These are phyloP conservation scores for Nomada lathburiana DNA, from an alignment of 2,888 invertebrate species.

Conservation along the genomic window DNA sequence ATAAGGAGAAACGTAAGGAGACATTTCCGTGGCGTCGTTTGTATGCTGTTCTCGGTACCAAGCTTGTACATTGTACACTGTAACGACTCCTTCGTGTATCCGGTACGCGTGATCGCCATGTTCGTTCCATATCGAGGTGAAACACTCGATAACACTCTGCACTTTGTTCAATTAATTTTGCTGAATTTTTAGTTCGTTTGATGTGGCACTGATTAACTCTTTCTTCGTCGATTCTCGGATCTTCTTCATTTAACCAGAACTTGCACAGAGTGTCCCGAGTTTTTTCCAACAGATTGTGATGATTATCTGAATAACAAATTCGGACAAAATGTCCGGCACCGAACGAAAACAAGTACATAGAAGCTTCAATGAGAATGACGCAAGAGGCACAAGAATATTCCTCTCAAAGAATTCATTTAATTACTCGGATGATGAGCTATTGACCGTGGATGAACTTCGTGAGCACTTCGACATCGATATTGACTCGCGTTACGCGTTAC, in stretches of 20 bases:
- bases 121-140: constrained; percentile 26
- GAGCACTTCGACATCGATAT: constrained; percentile 22
- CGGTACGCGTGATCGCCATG: constrained; percentile 65
- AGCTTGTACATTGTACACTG: constrained; percentile 66
- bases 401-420: constrained; percentile 36
- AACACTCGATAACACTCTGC: not conserved
- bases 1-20: constrained; percentile 36
- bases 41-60: constrained; percentile 72
- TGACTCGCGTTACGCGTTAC: not conserved
- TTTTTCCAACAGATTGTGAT: not conserved
- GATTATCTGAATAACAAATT: not conserved
- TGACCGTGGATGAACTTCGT: constrained; percentile 40
- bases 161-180: constrained; percentile 6
- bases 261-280: not conserved
- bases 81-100: constrained; percentile 73
- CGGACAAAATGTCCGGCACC: constrained; percentile 32
- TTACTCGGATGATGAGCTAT: constrained; percentile 25
- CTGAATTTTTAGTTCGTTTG: no score
- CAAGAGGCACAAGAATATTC: not conserved
- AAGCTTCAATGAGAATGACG: constrained; percentile 17
- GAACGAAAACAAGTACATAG: constrained; percentile 27
- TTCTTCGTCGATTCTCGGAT: no score
- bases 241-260: no score
- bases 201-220: no score
- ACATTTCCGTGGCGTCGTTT: constrained; percentile 75